phyloP scores from a whole-genome alignment of 2,888 invertebrate genomes.

The Allophyes oxyacanthae region DNA sequence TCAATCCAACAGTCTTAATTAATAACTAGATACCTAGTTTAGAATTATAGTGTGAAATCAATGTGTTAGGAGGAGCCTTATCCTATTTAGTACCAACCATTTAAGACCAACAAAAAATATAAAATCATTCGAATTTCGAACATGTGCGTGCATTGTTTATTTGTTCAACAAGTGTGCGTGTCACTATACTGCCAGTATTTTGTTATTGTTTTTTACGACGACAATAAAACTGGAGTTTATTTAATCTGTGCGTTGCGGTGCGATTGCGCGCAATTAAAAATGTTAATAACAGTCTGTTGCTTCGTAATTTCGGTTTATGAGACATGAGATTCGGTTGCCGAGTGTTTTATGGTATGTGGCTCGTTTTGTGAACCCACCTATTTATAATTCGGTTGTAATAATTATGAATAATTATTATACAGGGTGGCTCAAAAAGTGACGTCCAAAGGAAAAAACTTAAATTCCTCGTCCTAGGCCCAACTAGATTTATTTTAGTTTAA shows the following conservation, averaged over 20 bases:
- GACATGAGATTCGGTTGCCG: slow-evolving; percentile 35
- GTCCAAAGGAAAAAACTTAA: too few species aligned
- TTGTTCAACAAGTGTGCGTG: slow-evolving; percentile 78
- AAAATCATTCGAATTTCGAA: slow-evolving; percentile 48
- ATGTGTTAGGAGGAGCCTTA: slow-evolving; percentile 11
- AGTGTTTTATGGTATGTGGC: slow-evolving; percentile 42
- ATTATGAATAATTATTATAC: slow-evolving; percentile 14
- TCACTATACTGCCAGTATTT: slow-evolving; percentile 75
- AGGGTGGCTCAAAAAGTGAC: too few species aligned
- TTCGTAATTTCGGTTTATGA: slow-evolving; percentile 54
- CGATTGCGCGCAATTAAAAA: slow-evolving; percentile 61
- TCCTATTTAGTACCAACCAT: slow-evolving; percentile 33
- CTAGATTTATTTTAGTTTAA: too few species aligned
- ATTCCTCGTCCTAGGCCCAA: too few species aligned
- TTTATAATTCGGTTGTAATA: slow-evolving; percentile 18
- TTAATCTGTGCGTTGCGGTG: slow-evolving; percentile 62
- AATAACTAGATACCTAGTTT: too few species aligned
- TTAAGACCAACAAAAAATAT: slow-evolving; percentile 18
- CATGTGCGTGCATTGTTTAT: slow-evolving; percentile 78
- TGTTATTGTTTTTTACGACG: slow-evolving; percentile 80
- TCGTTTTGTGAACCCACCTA: slow-evolving; percentile 7
- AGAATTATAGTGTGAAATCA: too few species aligned
- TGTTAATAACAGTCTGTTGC: slow-evolving; percentile 56
- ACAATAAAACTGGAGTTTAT: slow-evolving; percentile 68
- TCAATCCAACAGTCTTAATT: too few species aligned